These are phyloP conservation scores for Montifringilla adamsi DNA, from an alignment of 2,113 vertebrate species.

Conservation along the genomic window DNA sequence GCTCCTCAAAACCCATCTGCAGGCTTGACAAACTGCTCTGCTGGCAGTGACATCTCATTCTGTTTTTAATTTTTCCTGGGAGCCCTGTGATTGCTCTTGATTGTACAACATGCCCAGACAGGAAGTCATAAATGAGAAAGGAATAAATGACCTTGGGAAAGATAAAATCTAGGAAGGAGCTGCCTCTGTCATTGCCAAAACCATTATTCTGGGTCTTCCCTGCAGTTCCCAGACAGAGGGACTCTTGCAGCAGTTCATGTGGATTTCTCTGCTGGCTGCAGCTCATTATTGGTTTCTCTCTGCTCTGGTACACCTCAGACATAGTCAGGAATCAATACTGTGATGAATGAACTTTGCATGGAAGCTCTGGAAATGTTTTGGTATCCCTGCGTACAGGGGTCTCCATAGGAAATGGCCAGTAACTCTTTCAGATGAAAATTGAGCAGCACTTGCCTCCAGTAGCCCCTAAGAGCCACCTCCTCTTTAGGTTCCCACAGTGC, in stretches of 20 bases:
- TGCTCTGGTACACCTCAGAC: neutral
- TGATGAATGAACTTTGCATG: neutral
- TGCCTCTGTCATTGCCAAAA: neutral
- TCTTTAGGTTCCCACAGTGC: neutral
- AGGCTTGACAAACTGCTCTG: constrained; percentile 9
- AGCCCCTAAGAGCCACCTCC: neutral
- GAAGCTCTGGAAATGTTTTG: neutral
- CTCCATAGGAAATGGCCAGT: neutral
- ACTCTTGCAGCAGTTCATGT: neutral
- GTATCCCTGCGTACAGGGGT: neutral
- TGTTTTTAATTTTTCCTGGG: constrained; percentile 10
- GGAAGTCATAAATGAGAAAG: neutral
- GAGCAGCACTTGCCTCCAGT: neutral
- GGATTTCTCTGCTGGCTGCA: neutral
- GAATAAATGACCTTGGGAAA: neutral
- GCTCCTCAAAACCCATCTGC: neutral
- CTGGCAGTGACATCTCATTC: neutral
- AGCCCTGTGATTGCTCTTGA: neutral
- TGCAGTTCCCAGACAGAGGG: neutral
- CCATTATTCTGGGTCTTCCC: neutral
- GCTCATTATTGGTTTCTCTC: neutral
- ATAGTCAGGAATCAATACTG: neutral
- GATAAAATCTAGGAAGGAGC: neutral
- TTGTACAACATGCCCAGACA: neutral
- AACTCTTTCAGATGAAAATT: neutral